phyloP scores from a whole-genome alignment of 2,113 vertebrate genomes.

The Isurus oxyrinchus region DNA sequence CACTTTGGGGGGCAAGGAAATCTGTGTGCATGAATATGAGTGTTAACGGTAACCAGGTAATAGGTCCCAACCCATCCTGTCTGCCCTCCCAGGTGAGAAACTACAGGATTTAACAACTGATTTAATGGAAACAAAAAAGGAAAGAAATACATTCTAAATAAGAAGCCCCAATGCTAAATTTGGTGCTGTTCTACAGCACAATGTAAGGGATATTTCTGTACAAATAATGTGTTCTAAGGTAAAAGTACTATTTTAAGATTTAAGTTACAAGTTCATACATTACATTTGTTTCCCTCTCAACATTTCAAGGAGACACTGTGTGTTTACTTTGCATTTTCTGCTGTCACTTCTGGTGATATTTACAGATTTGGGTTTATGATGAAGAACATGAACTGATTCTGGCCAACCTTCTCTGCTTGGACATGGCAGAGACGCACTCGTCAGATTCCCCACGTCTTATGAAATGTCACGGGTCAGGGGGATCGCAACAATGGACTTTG shows the following conservation, averaged over 20 bases:
- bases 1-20: not conserved
- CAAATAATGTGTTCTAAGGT: not conserved
- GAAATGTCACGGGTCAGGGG: slow-evolving; percentile 93
- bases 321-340: not conserved
- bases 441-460: slow-evolving; percentile 83
- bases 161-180: not conserved
- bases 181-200: not conserved
- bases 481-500: slow-evolving; percentile 89
- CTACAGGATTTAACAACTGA: not conserved
- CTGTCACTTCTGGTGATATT: not conserved
- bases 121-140: not conserved
- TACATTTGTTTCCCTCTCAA: not conserved
- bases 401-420: slow-evolving; percentile 81
- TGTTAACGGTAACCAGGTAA: not conserved
- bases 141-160: not conserved
- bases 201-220: not conserved
- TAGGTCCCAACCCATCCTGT: not conserved
- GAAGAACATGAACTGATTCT: slow-evolving; percentile 85
- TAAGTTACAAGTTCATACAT: not conserved
- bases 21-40: not conserved
- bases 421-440: slow-evolving; percentile 80
- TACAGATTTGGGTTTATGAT: slow-evolving; percentile 80
- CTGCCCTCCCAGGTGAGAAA: not conserved
- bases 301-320: not conserved
- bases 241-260: not conserved